These are phyloP conservation scores for Ceramica pisi DNA, from an alignment of 2,888 invertebrate species.

Conservation along the genomic window DNA sequence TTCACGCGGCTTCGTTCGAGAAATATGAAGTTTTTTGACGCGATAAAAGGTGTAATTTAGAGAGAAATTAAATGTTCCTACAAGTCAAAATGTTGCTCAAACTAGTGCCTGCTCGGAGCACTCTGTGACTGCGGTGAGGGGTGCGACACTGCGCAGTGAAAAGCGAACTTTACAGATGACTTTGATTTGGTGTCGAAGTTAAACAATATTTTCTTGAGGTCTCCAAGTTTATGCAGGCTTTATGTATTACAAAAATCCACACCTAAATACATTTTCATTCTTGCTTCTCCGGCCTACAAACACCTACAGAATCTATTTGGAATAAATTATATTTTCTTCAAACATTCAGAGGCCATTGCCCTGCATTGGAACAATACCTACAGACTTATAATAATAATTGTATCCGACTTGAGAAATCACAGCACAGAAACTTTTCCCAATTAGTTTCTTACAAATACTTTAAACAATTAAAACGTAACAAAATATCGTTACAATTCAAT, in stretches of 20 bases:
- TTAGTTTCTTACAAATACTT: constrained; percentile 31
- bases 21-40: not conserved
- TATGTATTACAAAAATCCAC: not conserved
- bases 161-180: too few relatives aligned
- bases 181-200: too few relatives aligned
- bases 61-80: too few relatives aligned
- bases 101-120: too few relatives aligned
- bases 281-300: not conserved
- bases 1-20: not conserved
- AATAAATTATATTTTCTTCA: not conserved
- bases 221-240: too few relatives aligned
- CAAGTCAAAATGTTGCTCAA: too few relatives aligned
- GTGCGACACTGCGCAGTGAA: too few relatives aligned
- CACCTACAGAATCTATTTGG: not conserved
- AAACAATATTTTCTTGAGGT: too few relatives aligned
- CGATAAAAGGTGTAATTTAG: not conserved
- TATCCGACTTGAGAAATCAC: constrained; percentile 27
- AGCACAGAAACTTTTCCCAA: constrained; percentile 15
- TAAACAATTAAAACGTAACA: constrained; percentile 36
- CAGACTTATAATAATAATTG: not conserved
- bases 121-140: too few relatives aligned
- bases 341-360: not conserved
- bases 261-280: not conserved
- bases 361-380: not conserved
- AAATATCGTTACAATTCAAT: constrained; percentile 69